A percentile compares a stretch with the other conserved stretches of the same genome.
These are phyloP conservation scores for Chiloscyllium plagiosum DNA, from an alignment of 2,113 vertebrate genomes.

Conservation along the genomic window DNA sequence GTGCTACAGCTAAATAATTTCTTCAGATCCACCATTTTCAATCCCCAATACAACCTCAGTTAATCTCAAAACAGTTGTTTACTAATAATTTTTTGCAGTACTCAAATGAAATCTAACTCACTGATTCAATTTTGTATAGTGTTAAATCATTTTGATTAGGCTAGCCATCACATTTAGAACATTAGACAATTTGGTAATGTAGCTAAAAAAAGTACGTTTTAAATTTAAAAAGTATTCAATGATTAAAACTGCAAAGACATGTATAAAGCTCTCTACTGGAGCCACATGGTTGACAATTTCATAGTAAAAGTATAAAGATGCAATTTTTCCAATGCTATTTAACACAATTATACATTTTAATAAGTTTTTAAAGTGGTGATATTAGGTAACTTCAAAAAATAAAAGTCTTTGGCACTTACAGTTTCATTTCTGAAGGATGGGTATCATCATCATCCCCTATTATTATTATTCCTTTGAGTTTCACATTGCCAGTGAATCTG, in stretches of 20 bases:
- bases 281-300: background rate
- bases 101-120: background rate
- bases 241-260: background rate
- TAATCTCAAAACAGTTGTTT: background rate
- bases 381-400: background rate
- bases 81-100: background rate
- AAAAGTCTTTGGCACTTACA: constrained; percentile 64
- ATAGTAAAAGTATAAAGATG: background rate
- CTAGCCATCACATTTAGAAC: background rate
- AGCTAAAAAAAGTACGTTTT: background rate
- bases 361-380: background rate
- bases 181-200: background rate
- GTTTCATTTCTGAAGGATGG: constrained; percentile 83
- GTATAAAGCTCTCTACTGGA: background rate
- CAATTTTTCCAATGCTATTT: background rate
- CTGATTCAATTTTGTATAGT: background rate
- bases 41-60: background rate
- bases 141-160: background rate
- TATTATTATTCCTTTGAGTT: constrained; percentile 83
- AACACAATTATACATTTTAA: background rate
- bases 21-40: background rate
- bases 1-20: background rate
- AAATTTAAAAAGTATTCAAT: background rate
- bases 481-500: constrained; percentile 92
- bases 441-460: constrained; percentile 78